Base-by-base conservation (phyloP, 2,113 vertebrate species). In the Rhinolophus sinicus region DNA sequence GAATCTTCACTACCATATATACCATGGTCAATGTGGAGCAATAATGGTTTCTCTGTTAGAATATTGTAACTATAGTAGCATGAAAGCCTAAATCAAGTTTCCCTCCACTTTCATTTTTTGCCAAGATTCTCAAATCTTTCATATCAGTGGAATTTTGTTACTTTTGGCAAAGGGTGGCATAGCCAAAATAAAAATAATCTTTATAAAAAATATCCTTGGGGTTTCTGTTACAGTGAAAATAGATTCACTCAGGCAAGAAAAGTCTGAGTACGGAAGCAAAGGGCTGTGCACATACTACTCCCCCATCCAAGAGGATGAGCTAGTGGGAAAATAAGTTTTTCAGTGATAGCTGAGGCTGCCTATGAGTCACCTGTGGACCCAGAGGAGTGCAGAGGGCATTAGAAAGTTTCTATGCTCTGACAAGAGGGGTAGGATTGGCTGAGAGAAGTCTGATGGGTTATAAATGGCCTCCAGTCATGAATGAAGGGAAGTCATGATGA, bases 141-240 rank as follows among this genome's bases (percentile, higher is more conserved):
- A n/a, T 33, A 92, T 88, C 5, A n/a, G 26, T 92, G 83, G 19
- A 73, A 84, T 35, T 88, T 86, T 88, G 69, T 47, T 92, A 69
- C 56, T 83, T 95, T 35, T 95, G 77, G 62, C 22, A 50, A 87
- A 56, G 19, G 2, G 16, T 93, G n/a, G 85, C 84, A 35, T 3
- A 62, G 40, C 24, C 18, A 40, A 90, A 76, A 81, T 69, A 92
- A 76, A 85, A 95, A 73, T 33, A 80, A 44, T 73, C 10, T 60
- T 67, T 62, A 70, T 33, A 58, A 35, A 93, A 77, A 96, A 56
- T 47, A 47, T 35, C n/a, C 58, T 54, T 56, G 40, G 33, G 30
- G 8, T 80, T 94, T 78, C 22, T 19, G 24, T 88, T 35, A 75
- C 2, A 60, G 24, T 69, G 30, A 69, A 35, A n/a, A 47, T 64